Conservation (phyloP, 92 coral and sea anemone species). For the Actinernus sp. region DNA sequence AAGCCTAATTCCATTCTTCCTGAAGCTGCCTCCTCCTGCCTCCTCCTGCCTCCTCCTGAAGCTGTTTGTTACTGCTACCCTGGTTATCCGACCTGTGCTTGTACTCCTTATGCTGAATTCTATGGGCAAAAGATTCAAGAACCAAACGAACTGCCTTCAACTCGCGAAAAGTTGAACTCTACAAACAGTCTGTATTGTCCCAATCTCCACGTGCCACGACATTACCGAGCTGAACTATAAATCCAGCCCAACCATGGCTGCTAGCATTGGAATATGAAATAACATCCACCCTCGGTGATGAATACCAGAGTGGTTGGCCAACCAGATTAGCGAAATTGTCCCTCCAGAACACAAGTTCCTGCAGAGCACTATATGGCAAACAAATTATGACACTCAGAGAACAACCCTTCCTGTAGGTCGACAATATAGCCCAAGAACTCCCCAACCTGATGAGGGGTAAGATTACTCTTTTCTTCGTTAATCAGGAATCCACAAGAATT, state of each 20-base stretch:
- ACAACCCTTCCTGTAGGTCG: constrained; percentile 32
- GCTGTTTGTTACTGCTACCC: constrained; percentile 47
- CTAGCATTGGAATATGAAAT: constrained; percentile 54
- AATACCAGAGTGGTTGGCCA: constrained; percentile 57
- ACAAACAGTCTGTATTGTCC: constrained; percentile 5
- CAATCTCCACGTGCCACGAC: constrained; percentile 20
- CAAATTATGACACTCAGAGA: constrained; percentile 26
- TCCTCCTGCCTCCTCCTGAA: constrained; percentile 38
- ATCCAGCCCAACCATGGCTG: constrained; percentile 26
- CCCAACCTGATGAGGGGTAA: constrained; percentile 38
- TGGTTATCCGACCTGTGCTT: constrained; percentile 62
- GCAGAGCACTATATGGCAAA: constrained; percentile 29
- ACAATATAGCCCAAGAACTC: constrained; percentile 46
- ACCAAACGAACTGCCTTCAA: constrained; percentile 41
- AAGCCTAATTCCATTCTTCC: constrained; percentile 29
- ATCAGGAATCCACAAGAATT: constrained; percentile 39
- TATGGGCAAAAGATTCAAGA: constrained; percentile 46
- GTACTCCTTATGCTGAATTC: constrained; percentile 56
- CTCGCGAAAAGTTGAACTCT: constrained; percentile 39
- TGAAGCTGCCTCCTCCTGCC: too few species aligned
- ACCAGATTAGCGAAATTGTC: constrained; percentile 34
- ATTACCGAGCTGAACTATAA: constrained; percentile 10
- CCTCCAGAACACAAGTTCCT: constrained; percentile 67
- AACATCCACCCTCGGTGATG: constrained; percentile 51
- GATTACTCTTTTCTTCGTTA: constrained; percentile 39